phyloP scores from a whole-genome alignment of 2,888 invertebrate species.

The Tenodera sinensis region DNA sequence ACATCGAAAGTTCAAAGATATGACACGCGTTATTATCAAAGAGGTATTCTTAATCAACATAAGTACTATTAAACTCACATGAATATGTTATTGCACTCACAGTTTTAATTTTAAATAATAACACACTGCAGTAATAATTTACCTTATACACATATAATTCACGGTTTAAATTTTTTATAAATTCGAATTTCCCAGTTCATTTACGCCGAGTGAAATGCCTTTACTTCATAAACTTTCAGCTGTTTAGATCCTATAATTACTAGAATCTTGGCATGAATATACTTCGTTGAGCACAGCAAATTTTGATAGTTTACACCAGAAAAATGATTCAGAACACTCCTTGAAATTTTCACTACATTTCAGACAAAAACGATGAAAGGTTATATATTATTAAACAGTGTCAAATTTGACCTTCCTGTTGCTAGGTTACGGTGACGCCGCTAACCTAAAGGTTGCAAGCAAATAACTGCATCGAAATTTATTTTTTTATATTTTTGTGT shows the following conservation, averaged over 20 bases:
- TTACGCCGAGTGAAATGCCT: background rate
- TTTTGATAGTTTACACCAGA: background rate
- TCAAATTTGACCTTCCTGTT: background rate
- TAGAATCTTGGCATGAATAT: background rate
- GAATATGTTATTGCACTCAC: background rate
- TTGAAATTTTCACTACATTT: background rate
- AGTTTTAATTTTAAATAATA: background rate
- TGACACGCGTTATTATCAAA: background rate
- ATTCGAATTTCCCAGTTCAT: background rate
- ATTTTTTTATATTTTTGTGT: background rate
- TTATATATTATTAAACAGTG: background rate
- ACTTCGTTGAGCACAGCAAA: background rate
- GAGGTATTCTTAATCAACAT: background rate
- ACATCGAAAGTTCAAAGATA: conserved; percentile 9
- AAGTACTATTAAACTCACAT: background rate
- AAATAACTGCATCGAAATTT: background rate
- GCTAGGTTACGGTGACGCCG: background rate
- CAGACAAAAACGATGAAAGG: background rate
- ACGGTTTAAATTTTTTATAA: background rate
- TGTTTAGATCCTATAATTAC: background rate
- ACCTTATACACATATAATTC: background rate
- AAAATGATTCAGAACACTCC: background rate
- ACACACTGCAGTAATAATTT: background rate
- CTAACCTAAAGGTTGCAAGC: background rate
- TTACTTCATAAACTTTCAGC: background rate